These are phyloP conservation scores for Lasiommata megera DNA, from an alignment of 2,888 invertebrate genomes.

Conservation along the genomic window DNA sequence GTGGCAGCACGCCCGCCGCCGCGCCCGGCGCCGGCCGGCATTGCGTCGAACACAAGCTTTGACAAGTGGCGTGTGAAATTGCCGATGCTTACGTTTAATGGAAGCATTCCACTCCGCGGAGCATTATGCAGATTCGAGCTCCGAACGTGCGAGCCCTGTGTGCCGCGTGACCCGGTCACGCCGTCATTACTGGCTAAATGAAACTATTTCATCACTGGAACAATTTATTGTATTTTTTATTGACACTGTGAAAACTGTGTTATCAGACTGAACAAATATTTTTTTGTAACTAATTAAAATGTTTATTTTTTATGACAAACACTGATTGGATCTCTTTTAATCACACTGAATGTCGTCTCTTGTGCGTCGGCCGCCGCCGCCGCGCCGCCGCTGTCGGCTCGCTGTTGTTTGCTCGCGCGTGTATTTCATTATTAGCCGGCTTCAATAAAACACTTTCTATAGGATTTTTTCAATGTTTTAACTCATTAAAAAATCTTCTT, in stretches of 20 bases:
- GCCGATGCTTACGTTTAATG: conserved; percentile 33
- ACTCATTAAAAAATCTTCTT: no score
- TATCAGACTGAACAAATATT: neutral
- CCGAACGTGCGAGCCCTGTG: neutral
- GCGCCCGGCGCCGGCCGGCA: neutral
- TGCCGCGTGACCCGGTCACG: conserved; percentile 16
- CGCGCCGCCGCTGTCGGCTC: no score
- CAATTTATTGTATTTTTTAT: neutral
- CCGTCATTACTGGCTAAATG: neutral
- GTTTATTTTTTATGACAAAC: no score
- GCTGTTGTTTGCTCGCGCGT: no score
- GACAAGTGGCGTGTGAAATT: conserved; percentile 37
- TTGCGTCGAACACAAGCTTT: conserved; percentile 26
- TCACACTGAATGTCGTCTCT: no score
- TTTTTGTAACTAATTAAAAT: no score
- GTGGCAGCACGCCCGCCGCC: no score
- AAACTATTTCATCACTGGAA: conserved; percentile 2
- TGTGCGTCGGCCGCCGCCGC: no score
- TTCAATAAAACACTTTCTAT: no score
- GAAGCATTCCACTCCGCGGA: conserved; percentile 32
- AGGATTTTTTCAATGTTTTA: no score
- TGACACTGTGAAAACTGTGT: neutral
- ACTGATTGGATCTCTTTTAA: no score
- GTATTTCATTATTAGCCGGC: no score
- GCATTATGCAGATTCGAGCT: conserved; percentile 30